A percentile compares a stretch with the other conserved stretches of the same genome.
These are phyloP conservation scores for Micromussa lordhowensis DNA, from an alignment of 92 coral and sea anemone species.

Conservation along the genomic window DNA sequence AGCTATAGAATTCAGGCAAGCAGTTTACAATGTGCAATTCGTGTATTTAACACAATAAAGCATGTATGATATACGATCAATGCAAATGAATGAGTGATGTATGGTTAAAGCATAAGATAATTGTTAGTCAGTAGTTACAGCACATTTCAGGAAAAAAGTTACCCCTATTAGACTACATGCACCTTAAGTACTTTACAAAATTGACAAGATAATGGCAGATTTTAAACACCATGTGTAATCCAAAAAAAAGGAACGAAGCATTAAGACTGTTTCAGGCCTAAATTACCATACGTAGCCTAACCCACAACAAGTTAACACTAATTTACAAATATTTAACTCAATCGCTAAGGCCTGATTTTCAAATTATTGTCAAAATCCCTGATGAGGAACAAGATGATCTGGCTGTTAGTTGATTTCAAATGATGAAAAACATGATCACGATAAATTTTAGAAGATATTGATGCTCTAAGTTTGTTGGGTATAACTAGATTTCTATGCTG, in stretches of 20 bases:
- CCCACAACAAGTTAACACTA: not conserved
- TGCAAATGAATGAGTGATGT: not conserved
- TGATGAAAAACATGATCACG: too few species aligned
- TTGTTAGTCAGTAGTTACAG: not conserved
- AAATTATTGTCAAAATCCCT: not conserved
- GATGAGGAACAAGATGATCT: too few species aligned
- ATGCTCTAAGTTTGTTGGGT: too few species aligned
- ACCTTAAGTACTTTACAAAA: too few species aligned
- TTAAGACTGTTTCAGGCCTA: not conserved
- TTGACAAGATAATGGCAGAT: too few species aligned
- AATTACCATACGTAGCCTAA: not conserved
- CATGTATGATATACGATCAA: not conserved
- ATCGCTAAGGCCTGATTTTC: not conserved
- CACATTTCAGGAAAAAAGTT: not conserved
- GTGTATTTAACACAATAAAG: not conserved
- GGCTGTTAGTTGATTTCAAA: too few species aligned
- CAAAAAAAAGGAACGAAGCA: not conserved
- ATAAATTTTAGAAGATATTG: too few species aligned
- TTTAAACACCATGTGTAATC: too few species aligned
- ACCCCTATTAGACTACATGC: too few species aligned
- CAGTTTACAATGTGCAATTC: not conserved
- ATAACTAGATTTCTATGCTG: too few species aligned
- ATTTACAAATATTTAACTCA: not conserved
- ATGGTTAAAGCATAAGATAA: not conserved
- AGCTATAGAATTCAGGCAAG: not conserved